These are phyloP conservation scores for Nesidiocoris tenuis DNA, from an alignment of 2,888 invertebrate genomes.

Conservation along the genomic window DNA sequence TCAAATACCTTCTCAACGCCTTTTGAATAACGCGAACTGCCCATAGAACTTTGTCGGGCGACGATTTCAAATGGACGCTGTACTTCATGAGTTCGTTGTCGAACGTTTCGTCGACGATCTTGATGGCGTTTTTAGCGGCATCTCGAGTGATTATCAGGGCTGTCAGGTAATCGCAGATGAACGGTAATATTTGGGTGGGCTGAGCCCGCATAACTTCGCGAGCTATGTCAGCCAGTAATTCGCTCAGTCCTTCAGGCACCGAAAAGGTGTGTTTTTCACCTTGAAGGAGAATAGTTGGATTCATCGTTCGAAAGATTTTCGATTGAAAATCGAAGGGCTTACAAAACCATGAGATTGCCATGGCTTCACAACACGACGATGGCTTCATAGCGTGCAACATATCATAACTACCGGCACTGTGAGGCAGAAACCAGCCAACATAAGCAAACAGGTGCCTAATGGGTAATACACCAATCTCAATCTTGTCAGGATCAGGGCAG, in stretches of 20 bases:
- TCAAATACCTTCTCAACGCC: conserved; percentile 29
- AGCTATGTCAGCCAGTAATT: conserved; percentile 70
- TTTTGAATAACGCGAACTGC: conserved; percentile 34
- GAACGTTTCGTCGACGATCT: conserved; percentile 40
- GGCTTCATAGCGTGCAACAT: too few relatives aligned
- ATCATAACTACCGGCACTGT: too few relatives aligned
- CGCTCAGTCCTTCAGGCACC: conserved; percentile 67
- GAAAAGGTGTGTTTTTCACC: conserved; percentile 58
- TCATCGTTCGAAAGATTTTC: too few relatives aligned
- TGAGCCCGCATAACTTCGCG: conserved; percentile 67
- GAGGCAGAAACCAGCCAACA: too few relatives aligned
- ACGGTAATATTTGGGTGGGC: conserved; percentile 64
- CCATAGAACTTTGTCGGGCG: conserved; percentile 35
- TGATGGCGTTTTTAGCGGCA: conserved; percentile 40
- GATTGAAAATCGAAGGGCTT: too few relatives aligned
- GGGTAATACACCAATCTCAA: too few relatives aligned
- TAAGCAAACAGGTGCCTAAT: too few relatives aligned
- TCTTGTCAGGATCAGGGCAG: too few relatives aligned
- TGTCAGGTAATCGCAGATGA: conserved; percentile 69
- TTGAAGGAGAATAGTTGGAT: conserved; percentile 51
- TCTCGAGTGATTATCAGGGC: conserved; percentile 67
- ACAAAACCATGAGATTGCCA: too few relatives aligned
- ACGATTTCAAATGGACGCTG: conserved; percentile 21
- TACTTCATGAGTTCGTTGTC: conserved; percentile 34
- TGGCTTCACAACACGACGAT: too few relatives aligned